Evolutionary conservation across 2,797 vertebrate genomes (phyloP).

Genomic region (Molothrus ater): DNA sequence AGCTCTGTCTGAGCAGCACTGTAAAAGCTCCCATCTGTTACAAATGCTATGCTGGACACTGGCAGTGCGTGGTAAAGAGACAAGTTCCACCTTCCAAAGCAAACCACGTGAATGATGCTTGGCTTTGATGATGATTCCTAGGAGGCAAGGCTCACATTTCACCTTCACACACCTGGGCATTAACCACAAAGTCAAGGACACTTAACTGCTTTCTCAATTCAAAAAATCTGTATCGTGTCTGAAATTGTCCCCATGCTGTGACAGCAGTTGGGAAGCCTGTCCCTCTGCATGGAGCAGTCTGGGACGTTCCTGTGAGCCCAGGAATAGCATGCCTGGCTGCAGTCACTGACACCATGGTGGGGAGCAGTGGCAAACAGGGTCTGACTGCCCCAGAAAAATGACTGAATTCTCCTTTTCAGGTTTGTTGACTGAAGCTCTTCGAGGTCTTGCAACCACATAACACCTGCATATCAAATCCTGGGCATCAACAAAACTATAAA

Average conservation of each 20-base stretch:
- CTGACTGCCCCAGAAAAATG: background rate
- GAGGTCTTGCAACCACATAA: background rate
- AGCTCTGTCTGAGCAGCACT: conserved; percentile 5
- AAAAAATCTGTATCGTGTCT: conserved; percentile 30
- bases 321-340: background rate
- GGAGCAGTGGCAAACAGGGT: background rate
- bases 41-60: conserved; percentile 12
- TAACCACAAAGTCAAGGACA: conserved; percentile 53
- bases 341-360: background rate
- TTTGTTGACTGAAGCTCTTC: background rate
- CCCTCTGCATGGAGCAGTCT: background rate
- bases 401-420: background rate
- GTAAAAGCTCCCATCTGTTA: conserved; percentile 30
- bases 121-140: conserved; percentile 1
- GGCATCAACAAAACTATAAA: background rate
- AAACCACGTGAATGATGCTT: background rate
- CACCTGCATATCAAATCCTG: background rate
- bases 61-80: background rate
- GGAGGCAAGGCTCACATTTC: background rate
- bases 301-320: background rate
- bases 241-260: conserved; percentile 19
- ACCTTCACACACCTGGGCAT: conserved; percentile 50
- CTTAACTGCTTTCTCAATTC: conserved; percentile 42
- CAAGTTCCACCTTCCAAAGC: conserved; percentile 16
- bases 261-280: conserved; percentile 2